Conservation (phyloP, 1,140 invertebrate genomes). For the Doryteuthis pealeii region DNA sequence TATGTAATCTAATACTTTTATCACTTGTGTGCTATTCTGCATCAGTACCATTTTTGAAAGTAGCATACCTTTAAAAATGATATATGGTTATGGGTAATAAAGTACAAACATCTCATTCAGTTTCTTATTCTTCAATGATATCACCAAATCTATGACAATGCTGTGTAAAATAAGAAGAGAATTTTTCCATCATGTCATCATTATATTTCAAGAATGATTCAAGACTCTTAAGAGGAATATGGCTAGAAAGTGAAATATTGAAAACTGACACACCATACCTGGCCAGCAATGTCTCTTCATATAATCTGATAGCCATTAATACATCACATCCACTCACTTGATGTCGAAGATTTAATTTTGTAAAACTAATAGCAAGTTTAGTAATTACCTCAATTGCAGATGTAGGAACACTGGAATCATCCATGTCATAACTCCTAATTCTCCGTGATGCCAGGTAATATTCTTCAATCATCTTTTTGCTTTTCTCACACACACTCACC, state of each 20-base stretch:
- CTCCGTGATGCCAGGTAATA: neutral
- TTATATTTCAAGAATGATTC: neutral
- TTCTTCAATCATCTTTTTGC: neutral
- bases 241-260: neutral
- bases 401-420: neutral
- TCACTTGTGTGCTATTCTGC: too few species aligned
- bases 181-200: neutral
- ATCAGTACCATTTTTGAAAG: too few species aligned
- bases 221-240: neutral
- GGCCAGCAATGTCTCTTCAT: neutral
- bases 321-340: neutral
- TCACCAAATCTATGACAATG: neutral
- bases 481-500: neutral
- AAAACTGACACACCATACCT: neutral
- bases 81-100: too few species aligned
- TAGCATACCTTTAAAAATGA: too few species aligned
- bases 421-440: neutral
- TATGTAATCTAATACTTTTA: too few species aligned
- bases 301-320: neutral
- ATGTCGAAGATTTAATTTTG: neutral
- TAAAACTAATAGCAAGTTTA: neutral
- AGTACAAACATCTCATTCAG: too few species aligned
- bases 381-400: neutral
- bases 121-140: too few species aligned
- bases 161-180: neutral